Base-by-base conservation (phyloP, 2,797 vertebrate genomes). In the Chaetophractus vellerosus region DNA sequence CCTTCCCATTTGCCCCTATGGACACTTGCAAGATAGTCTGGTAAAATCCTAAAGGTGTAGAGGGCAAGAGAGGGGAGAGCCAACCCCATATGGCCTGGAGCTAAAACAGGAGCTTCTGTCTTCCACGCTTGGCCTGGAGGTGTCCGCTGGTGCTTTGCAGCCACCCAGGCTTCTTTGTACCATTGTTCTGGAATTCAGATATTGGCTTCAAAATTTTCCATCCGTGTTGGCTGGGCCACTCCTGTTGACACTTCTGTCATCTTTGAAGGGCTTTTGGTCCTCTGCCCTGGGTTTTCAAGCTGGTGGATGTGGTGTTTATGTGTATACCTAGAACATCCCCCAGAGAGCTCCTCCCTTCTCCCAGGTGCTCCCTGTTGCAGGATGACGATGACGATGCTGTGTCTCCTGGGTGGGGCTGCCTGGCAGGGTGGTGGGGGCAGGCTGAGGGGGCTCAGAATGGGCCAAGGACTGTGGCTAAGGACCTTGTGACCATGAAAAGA, bases 71-170 rank as follows among this genome's bases (percentile, higher is more conserved):
- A 45, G 45, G 10, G 45, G 48, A 15, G 16, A 9, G 31, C 48
- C 24, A 4, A 10, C 1, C 2, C 57, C 10, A 0, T 2, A 23
- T 0, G 3, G 5, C 14, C n/a, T 0, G 2, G 16, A 3, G 36
- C 36, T 16, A 31, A 66, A 33, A 38, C 16, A 0, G 5, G 10
- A 36, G 12, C 4, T n/a, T 78, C 5, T 2, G 1, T n/a, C 6
- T 9, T 71, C 18, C 50, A 0, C 0, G 2, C 15, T 28, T 8
- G 23, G 19, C 23, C 33, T 86, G 50, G 11, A 57, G 41, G 6
- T 38, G 3, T 0, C 0, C 1, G 16, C 71, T 66, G 78, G 3
- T 26, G 31, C 28, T 36, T 38, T 7, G n/a, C 6, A 38, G n/a
- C 41, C 8, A 45, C 52, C 15, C 21, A 2, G 1, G 1, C 1